Conservation (phyloP, 1,140 invertebrate genomes). For the Anastatus disparis region DNA sequence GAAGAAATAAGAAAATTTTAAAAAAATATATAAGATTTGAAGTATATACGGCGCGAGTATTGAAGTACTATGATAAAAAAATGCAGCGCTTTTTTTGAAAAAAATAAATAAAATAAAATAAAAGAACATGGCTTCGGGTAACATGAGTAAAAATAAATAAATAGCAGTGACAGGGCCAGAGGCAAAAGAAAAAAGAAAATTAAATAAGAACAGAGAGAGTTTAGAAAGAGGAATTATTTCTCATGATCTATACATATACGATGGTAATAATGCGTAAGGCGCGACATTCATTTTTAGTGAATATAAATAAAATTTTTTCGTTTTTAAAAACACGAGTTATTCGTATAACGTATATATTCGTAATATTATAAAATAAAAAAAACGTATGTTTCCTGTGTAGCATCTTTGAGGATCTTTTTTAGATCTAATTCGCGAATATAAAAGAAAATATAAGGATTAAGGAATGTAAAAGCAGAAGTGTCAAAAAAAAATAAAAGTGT, state of each 20-base stretch:
- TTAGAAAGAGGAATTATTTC: slow-evolving; percentile 40
- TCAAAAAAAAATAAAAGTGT: slow-evolving; percentile 56
- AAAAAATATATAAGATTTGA: slow-evolving; percentile 20
- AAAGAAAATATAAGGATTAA: too few relatives aligned
- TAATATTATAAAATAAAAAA: neutral
- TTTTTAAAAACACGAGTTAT: slow-evolving; percentile 14
- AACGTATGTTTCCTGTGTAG: slow-evolving; percentile 33
- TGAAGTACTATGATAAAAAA: slow-evolving; percentile 33
- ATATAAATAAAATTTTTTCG: slow-evolving; percentile 17
- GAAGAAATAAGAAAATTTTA: slow-evolving; percentile 28
- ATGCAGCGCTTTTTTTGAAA: neutral
- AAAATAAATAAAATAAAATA: too few relatives aligned
- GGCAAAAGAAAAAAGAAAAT: neutral
- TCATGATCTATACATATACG: slow-evolving; percentile 12
- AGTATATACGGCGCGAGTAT: slow-evolving; percentile 32
- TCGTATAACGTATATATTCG: slow-evolving; percentile 18
- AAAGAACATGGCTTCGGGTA: neutral
- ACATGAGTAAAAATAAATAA: neutral
- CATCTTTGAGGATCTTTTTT: neutral
- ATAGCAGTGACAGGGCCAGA: neutral
- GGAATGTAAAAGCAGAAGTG: slow-evolving; percentile 40
- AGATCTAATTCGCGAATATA: slow-evolving; percentile 26
- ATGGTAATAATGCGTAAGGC: slow-evolving; percentile 7
- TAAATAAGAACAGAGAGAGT: neutral
- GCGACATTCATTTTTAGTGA: slow-evolving; percentile 13